These are phyloP conservation scores for Acipenser ruthenus DNA, from an alignment of 2,797 vertebrate species.

Conservation along the genomic window DNA sequence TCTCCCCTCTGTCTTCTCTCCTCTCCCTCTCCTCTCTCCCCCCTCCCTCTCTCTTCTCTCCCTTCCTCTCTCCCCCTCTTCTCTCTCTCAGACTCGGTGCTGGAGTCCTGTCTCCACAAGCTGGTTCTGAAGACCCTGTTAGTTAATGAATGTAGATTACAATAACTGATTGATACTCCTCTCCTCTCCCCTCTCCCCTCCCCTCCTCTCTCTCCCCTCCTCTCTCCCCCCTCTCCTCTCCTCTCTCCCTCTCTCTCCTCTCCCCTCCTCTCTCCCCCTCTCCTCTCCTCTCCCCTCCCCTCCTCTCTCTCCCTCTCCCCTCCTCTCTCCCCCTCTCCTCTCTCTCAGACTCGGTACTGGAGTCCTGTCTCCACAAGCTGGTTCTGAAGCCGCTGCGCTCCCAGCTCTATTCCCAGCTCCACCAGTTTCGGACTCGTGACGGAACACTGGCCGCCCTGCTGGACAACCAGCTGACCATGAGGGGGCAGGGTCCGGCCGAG, in stretches of 20 bases:
- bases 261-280: too few species aligned
- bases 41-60: background rate
- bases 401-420: conserved; percentile 60
- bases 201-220: too few species aligned
- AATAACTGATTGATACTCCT: too few species aligned
- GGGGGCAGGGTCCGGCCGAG: conserved; percentile 36
- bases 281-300: background rate
- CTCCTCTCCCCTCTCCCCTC: too few species aligned
- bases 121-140: too few species aligned
- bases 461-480: conserved; percentile 53
- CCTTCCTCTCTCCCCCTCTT: background rate
- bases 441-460: conserved; percentile 48
- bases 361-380: conserved; percentile 67
- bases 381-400: conserved; percentile 63
- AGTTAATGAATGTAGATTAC: too few species aligned
- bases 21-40: background rate
- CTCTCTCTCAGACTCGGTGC: conserved; percentile 59
- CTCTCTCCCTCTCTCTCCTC: background rate
- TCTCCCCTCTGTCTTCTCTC: background rate
- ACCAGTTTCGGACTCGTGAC: conserved; percentile 38
- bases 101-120: too few species aligned
- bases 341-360: conserved; percentile 59
- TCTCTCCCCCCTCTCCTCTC: background rate
- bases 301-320: background rate
- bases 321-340: background rate